These are phyloP conservation scores for Hemibagrus wyckioides DNA, from an alignment of 2,113 vertebrate genomes.

Conservation along the genomic window DNA sequence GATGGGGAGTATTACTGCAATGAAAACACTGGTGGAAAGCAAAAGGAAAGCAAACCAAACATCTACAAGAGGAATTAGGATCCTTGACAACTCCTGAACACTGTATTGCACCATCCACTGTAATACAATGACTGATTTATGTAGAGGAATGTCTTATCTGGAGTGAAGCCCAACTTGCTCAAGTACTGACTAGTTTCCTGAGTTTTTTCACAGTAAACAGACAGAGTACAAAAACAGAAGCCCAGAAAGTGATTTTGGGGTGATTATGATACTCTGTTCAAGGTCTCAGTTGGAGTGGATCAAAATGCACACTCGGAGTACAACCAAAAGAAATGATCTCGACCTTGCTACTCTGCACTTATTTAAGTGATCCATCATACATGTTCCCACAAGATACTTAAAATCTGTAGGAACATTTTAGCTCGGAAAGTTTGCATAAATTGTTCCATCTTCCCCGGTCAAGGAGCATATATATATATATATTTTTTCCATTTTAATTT, in stretches of 20 bases:
- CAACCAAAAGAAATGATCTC: neutral
- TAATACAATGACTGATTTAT: slow-evolving; percentile 56
- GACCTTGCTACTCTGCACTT: neutral
- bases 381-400: neutral
- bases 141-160: slow-evolving; percentile 50
- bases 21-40: slow-evolving; percentile 42
- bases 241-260: slow-evolving; percentile 3
- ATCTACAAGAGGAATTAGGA: slow-evolving; percentile 18
- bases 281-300: neutral
- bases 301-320: neutral
- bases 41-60: slow-evolving; percentile 15
- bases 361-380: neutral
- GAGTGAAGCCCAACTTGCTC: slow-evolving; percentile 46
- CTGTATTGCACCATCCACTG: slow-evolving; percentile 36
- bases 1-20: neutral
- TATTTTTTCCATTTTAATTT: neutral
- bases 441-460: neutral
- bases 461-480: neutral
- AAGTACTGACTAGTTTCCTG: slow-evolving; percentile 48
- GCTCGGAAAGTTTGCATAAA: neutral
- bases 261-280: neutral
- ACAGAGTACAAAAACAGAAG: slow-evolving; percentile 30
- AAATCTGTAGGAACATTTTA: neutral
- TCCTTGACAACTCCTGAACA: slow-evolving; percentile 44
- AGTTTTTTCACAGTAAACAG: slow-evolving; percentile 36